Evolutionary conservation across 2,113 vertebrate species (phyloP).

Genomic region (Lophochroa leadbeateri): DNA sequence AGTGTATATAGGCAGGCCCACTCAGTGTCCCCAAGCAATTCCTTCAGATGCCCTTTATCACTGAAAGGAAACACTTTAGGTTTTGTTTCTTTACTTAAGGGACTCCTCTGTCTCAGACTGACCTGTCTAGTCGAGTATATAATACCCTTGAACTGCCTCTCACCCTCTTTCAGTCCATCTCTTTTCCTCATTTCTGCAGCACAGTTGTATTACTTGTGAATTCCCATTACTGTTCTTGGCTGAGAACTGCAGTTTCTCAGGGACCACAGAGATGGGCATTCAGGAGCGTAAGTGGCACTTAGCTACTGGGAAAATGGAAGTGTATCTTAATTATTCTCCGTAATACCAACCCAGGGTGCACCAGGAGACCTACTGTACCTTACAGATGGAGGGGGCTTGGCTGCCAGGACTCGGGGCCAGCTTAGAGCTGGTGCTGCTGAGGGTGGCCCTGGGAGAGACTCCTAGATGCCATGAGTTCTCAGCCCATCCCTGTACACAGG

Average conservation of each 20-base stretch:
- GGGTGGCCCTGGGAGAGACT: background rate
- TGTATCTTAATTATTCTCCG: background rate
- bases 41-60: background rate
- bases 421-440: background rate
- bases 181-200: background rate
- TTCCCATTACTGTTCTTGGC: constrained; percentile 23
- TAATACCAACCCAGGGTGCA: background rate
- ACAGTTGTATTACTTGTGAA: background rate
- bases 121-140: background rate
- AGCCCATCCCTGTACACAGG: no score
- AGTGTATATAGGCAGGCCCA: background rate
- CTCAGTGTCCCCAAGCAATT: background rate
- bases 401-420: rapidly evolving
- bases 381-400: rapidly evolving
- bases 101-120: background rate
- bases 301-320: background rate
- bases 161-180: background rate
- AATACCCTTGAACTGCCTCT: constrained; percentile 41
- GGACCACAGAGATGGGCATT: background rate
- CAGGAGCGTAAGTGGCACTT: background rate
- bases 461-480: background rate
- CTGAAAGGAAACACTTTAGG: background rate
- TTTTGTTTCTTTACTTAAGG: constrained; percentile 21
- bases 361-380: background rate
- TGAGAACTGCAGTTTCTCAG: background rate